phyloP scores from a whole-genome alignment of 2,888 invertebrate genomes.

The Amiota communis region DNA sequence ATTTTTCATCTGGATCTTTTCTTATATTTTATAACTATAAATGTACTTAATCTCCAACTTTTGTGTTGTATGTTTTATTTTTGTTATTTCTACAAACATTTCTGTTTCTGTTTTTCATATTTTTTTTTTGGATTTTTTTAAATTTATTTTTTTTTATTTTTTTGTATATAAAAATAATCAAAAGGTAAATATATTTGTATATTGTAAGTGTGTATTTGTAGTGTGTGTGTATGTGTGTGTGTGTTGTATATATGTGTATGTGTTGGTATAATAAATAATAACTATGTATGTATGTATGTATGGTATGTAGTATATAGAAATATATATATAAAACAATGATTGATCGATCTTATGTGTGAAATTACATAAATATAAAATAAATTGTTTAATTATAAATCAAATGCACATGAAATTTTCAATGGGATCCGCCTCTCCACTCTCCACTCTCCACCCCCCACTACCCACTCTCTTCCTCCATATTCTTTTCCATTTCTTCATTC shows the following conservation, averaged over 20 bases:
- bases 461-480: conserved; percentile 4
- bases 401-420: conserved; percentile 49
- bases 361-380: conserved; percentile 9
- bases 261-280: conserved; percentile 26
- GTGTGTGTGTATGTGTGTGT: conserved; percentile 60
- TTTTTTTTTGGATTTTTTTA: too few relatives aligned
- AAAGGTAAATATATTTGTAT: not conserved
- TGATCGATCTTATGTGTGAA: conserved; percentile 25
- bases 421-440: conserved; percentile 5
- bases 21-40: too few relatives aligned
- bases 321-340: conserved; percentile 58
- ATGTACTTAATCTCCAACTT: too few relatives aligned
- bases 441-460: conserved; percentile 7
- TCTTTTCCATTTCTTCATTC: not conserved
- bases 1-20: too few relatives aligned
- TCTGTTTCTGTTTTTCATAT: too few relatives aligned
- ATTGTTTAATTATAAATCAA: conserved; percentile 43
- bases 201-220: conserved; percentile 24
- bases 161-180: conserved; percentile 27
- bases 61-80: too few relatives aligned
- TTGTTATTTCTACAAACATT: too few relatives aligned
- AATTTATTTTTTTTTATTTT: not conserved
- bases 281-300: conserved; percentile 6
- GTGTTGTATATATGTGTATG: conserved; percentile 40
- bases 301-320: conserved; percentile 52